A percentile compares a stretch with the other conserved stretches of the same genome.
phyloP scores from a whole-genome alignment of 2,888 invertebrate species.

The Ecliptopera silaceata region DNA sequence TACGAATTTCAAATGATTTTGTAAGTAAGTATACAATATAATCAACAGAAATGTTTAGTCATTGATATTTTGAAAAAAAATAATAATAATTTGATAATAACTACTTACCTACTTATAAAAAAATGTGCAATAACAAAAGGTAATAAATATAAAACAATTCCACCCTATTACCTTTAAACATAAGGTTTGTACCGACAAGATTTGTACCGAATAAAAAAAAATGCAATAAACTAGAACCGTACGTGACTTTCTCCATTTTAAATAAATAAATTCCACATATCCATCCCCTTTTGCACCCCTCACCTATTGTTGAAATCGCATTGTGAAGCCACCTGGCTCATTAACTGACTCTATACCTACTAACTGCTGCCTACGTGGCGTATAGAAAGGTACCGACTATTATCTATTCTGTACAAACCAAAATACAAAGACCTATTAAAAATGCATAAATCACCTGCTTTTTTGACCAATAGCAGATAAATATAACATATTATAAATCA shows the following conservation, averaged over 20 bases:
- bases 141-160: not conserved
- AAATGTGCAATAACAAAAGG: too few species aligned
- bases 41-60: too few species aligned
- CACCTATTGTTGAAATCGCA: constrained; percentile 62
- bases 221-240: constrained; percentile 16
- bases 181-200: too few species aligned
- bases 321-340: constrained; percentile 78
- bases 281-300: constrained; percentile 53
- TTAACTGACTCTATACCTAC: constrained; percentile 56
- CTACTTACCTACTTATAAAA: too few species aligned
- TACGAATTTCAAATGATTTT: too few species aligned
- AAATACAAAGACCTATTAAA: not conserved
- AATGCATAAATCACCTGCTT: too few species aligned
- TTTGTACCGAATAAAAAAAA: not conserved
- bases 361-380: constrained; percentile 3
- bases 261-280: constrained; percentile 43
- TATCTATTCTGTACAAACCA: constrained; percentile 4
- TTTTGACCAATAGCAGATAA: too few species aligned
- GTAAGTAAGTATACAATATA: too few species aligned
- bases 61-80: too few species aligned
- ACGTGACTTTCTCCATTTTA: constrained; percentile 35
- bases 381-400: not conserved
- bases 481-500: too few species aligned
- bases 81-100: too few species aligned
- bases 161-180: too few species aligned